Percentiles rank a stretch among this genome's conserved stretches.
Conservation (phyloP, 1,140 invertebrate genomes). For the Cecropterus lyciades region DNA sequence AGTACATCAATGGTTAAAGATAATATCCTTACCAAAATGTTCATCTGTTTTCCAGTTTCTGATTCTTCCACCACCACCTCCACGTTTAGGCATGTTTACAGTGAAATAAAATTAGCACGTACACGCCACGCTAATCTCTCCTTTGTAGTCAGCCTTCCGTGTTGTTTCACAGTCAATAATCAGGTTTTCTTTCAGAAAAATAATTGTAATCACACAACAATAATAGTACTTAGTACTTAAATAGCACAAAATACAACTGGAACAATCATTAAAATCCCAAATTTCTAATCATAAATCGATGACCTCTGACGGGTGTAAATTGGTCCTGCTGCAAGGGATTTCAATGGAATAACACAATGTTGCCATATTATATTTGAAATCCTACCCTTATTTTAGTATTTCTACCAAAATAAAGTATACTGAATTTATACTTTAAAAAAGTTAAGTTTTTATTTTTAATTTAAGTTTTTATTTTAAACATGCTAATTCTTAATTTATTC, state of each 20-base stretch:
- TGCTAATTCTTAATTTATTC: no score
- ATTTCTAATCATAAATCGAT: neutral
- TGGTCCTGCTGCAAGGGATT: neutral
- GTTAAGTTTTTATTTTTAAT: no score
- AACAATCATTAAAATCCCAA: neutral
- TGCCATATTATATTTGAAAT: neutral
- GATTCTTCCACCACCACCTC: slow-evolving; percentile 52
- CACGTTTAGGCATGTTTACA: slow-evolving; percentile 76
- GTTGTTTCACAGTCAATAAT: neutral
- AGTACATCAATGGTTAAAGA: neutral
- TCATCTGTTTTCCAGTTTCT: slow-evolving; percentile 68
- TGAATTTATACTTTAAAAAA: no score
- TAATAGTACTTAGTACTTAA: neutral
- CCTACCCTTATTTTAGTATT: neutral
- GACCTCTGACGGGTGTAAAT: neutral
- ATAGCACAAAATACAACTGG: neutral
- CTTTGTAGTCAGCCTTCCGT: neutral
- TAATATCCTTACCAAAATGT: slow-evolving; percentile 66
- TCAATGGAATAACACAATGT: neutral
- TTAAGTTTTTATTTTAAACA: no score
- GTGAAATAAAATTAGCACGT: slow-evolving; percentile 13
- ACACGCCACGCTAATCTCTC: slow-evolving; percentile 6
- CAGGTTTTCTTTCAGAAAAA: neutral
- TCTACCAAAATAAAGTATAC: neutral
- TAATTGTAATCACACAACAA: neutral